Percentiles rank a stretch among this genome's conserved stretches.
Evolutionary conservation across 2,797 vertebrate genomes (phyloP).

Genomic region (Hafferia zeledoni): DNA sequence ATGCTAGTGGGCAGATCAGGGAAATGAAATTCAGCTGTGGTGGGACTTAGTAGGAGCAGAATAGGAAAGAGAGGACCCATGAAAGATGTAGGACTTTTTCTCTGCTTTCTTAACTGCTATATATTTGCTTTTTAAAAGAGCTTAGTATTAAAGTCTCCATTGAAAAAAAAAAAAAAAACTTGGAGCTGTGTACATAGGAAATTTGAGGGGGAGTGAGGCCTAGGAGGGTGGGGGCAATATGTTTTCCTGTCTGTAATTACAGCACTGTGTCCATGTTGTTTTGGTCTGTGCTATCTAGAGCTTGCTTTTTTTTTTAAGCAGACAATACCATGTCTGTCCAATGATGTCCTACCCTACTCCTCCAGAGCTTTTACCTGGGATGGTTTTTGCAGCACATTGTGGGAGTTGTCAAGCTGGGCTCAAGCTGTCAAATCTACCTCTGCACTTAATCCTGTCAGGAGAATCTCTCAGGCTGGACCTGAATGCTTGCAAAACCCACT

Average conservation of each 20-base stretch:
- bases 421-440: not conserved
- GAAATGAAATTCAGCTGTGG: constrained; percentile 50
- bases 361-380: not conserved
- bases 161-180: not conserved
- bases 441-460: not conserved
- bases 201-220: not conserved
- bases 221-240: not conserved
- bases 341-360: not conserved
- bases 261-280: not conserved
- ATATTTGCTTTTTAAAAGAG: not conserved
- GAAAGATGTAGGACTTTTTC: not conserved
- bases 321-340: not conserved
- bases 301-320: not conserved
- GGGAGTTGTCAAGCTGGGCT: not conserved
- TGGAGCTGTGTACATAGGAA: not conserved
- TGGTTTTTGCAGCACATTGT: not conserved
- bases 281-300: not conserved
- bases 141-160: not conserved
- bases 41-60: not conserved
- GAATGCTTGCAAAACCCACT: not conserved
- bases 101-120: not conserved
- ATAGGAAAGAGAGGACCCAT: not conserved
- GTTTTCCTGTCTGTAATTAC: not conserved
- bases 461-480: not conserved
- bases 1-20: constrained; percentile 43